phyloP scores from a whole-genome alignment of 2,113 vertebrate genomes.

The Petrocephalus microphthalmus region DNA sequence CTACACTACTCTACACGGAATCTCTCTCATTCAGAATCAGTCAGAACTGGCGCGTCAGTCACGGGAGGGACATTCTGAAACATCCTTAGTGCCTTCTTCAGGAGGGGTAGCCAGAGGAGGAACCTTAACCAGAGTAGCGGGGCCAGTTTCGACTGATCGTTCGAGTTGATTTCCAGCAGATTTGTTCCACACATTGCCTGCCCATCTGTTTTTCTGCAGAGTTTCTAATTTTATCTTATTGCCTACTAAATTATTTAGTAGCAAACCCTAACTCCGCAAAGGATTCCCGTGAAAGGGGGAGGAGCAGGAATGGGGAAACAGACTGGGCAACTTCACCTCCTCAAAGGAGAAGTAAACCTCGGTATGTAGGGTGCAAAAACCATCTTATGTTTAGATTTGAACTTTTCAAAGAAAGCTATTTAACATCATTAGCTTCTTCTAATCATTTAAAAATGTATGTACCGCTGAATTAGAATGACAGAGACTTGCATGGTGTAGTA shows the following conservation, averaged over 20 bases:
- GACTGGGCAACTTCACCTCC: not conserved
- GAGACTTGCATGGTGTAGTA: conserved; percentile 15
- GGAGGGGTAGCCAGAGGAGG: conserved; percentile 61
- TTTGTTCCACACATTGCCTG: conserved; percentile 25
- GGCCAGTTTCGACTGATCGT: conserved; percentile 52
- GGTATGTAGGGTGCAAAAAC: conserved; percentile 25
- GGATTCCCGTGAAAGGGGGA: not conserved
- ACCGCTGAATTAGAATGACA: conserved; percentile 4
- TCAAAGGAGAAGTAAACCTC: conserved; percentile 23
- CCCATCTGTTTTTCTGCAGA: conserved; percentile 23
- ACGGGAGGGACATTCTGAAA: conserved; percentile 48
- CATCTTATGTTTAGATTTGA: conserved; percentile 31
- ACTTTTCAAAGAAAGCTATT: conserved; percentile 27
- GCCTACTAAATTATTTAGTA: conserved; percentile 32
- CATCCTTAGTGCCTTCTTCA: conserved; percentile 66
- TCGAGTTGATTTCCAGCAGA: conserved; percentile 31
- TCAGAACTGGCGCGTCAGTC: conserved; percentile 36
- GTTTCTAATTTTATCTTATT: conserved; percentile 25
- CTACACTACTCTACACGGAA: not conserved
- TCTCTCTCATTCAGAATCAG: conserved; percentile 7
- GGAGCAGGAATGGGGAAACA: not conserved
- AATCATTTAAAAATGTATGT: conserved; percentile 5
- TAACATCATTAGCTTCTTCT: not conserved
- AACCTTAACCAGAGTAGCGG: conserved; percentile 33
- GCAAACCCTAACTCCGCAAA: conserved; percentile 29